Evolutionary conservation across 2,797 vertebrate species (phyloP).

Genomic region (Ceryle rudis): DNA sequence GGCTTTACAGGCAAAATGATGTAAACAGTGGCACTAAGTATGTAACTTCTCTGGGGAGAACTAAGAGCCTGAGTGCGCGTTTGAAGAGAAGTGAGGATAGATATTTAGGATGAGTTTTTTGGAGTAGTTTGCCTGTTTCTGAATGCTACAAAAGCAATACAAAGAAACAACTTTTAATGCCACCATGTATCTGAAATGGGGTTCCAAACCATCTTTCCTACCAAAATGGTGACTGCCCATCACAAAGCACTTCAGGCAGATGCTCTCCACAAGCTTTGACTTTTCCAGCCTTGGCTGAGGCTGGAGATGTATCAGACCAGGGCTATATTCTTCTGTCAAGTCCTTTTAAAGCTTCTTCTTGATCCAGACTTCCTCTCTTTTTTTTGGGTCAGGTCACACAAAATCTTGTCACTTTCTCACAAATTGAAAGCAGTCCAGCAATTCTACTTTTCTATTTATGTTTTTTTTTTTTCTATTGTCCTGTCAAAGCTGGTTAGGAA

Average conservation of each 20-base stretch:
- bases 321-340: background rate
- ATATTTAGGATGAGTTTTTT: background rate
- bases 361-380: background rate
- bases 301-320: background rate
- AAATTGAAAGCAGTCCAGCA: background rate
- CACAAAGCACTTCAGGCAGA: background rate
- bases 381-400: background rate
- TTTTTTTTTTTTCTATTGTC: slow-evolving; percentile 33
- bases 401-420: background rate
- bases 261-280: background rate
- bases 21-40: background rate
- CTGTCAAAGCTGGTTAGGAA: slow-evolving; percentile 20
- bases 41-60: background rate
- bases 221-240: background rate
- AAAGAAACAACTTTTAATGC: background rate
- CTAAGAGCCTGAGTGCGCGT: background rate
- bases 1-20: background rate
- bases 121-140: background rate
- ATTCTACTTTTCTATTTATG: background rate
- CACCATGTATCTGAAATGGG: background rate
- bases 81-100: background rate
- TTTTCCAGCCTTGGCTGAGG: background rate
- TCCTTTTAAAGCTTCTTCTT: background rate
- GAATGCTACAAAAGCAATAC: background rate
- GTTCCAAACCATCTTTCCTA: background rate